A percentile compares a stretch with the other conserved stretches of the same genome.
phyloP scores from a whole-genome alignment of 2,113 vertebrate species.

The Taxidea taxus region DNA sequence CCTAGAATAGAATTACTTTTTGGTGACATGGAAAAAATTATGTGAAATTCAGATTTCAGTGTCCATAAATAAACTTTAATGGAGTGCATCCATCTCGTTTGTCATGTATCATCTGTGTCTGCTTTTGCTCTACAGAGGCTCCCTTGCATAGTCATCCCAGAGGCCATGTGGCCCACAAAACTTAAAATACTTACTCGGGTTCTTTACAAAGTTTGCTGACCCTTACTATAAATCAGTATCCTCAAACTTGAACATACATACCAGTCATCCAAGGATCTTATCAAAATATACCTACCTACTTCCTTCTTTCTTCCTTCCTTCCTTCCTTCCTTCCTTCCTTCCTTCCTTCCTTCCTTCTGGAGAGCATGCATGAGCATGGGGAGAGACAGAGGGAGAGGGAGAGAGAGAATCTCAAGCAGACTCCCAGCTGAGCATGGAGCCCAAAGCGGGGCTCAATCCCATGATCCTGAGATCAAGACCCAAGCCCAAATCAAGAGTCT shows the following conservation, averaged over 20 bases:
- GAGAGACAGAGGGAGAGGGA: background rate
- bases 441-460: rapidly evolving
- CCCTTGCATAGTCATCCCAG: background rate
- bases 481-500: background rate
- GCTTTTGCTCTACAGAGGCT: background rate
- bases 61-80: background rate
- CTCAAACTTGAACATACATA: background rate
- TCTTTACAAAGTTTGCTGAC: background rate
- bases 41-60: background rate
- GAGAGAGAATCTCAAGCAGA: background rate
- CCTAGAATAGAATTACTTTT: background rate
- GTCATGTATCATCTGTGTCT: background rate
- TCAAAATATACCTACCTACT: background rate
- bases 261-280: background rate
- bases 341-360: background rate
- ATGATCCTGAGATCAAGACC: background rate
- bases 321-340: no score
- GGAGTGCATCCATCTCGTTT: background rate
- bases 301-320: no score
- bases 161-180: background rate
- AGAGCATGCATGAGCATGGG: no score
- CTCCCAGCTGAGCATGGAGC: background rate
- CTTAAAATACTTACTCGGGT: background rate
- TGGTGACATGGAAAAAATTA: background rate
- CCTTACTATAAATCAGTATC: background rate